Conservation (phyloP, 2,113 vertebrate species). For the Vanacampus margaritifer region DNA sequence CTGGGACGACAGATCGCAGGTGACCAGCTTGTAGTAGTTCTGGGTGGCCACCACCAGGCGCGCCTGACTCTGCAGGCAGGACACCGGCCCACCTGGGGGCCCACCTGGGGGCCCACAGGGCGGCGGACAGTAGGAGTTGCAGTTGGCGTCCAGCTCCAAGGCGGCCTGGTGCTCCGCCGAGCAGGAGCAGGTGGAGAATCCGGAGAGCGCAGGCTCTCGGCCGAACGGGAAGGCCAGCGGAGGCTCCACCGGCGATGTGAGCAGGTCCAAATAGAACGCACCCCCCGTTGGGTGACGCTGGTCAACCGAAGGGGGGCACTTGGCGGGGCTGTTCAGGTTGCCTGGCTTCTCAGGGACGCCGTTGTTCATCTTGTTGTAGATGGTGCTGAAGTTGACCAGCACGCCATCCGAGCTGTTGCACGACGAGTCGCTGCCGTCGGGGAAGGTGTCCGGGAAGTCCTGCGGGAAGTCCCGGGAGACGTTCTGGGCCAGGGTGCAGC, state of each 20-base stretch:
- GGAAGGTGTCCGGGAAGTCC: conserved; percentile 68
- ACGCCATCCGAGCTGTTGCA: conserved; percentile 94
- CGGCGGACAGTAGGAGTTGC: conserved; percentile 84
- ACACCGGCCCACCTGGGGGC: conserved; percentile 80
- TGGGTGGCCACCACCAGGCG: conserved; percentile 93
- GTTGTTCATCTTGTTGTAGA: conserved; percentile 89
- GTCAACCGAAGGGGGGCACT: conserved; percentile 80
- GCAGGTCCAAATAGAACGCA: conserved; percentile 94
- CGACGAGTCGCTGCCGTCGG: conserved; percentile 88
- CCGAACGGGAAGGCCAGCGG: conserved; percentile 69
- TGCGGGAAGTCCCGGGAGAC: conserved; percentile 65
- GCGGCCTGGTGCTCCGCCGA: conserved; percentile 65
- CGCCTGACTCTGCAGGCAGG: conserved; percentile 92
- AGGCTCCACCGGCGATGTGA: conserved; percentile 85
- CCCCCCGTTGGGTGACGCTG: conserved; percentile 12
- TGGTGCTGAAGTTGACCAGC: conserved; percentile 92
- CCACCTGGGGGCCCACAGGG: conserved; percentile 59
- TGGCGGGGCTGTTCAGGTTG: conserved; percentile 84
- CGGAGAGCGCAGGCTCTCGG: conserved; percentile 64
- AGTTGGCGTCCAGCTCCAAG: conserved; percentile 90
- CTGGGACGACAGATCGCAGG: conserved; percentile 93
- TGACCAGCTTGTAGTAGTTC: conserved; percentile 98
- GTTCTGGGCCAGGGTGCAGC: conserved; percentile 72
- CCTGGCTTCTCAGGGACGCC: conserved; percentile 71
- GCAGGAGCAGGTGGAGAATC: conserved; percentile 78